Evolutionary conservation across 2,797 vertebrate genomes (phyloP), one percentile per base, ranked within the genome.

Genomic region (Pelobates cultripes): DNA sequence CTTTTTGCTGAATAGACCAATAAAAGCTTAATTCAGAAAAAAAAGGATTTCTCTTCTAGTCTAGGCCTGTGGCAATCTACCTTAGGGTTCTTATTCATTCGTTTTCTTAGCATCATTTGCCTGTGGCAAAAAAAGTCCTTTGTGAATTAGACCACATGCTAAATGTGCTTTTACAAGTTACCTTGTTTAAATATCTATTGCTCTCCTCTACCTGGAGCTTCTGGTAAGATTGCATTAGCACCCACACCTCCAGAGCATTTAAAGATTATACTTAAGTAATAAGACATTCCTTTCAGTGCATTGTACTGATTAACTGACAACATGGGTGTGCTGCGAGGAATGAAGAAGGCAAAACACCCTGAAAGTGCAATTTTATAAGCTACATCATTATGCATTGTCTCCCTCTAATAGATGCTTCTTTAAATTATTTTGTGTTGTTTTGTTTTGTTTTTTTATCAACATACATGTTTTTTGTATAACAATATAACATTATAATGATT

Each of bases 1-100:
- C 77, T 84, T 84, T 79, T 84, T 84, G 73, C 77, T 84, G 82
- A 76, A 84, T 76, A 84, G 82, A 80, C 77, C 82, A 84, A 84
- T 84, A 84, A 84, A 84, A 84, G 82, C 82, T 68, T 84, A 84
- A 84, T 84, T 84, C 77, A 79, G 70, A 75, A 72, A 64, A 69
- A 51, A 67, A 80, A 55, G 73, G 77, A 84, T 79, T 79, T 79
- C 28, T 64, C 63, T 84, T 84, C 82, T 53, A 79, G 82, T 80
- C 82, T 84, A 84, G 82, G 77, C 82, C 82, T 84, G 82, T 84
- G 82, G 82, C 82, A 76, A 79, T 84, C 60, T 84, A 66, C 82
- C 82, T 76, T 72, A 67, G 77, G 73, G 77, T 76, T 64, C 61
- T 57, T 68, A 79, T 79, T 80, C 82, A 83, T 78, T 83, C 51